Percentiles rank a stretch among this genome's conserved stretches.
Conservation (phyloP, 2,113 vertebrate genomes). For the Anthoscopus minutus region DNA sequence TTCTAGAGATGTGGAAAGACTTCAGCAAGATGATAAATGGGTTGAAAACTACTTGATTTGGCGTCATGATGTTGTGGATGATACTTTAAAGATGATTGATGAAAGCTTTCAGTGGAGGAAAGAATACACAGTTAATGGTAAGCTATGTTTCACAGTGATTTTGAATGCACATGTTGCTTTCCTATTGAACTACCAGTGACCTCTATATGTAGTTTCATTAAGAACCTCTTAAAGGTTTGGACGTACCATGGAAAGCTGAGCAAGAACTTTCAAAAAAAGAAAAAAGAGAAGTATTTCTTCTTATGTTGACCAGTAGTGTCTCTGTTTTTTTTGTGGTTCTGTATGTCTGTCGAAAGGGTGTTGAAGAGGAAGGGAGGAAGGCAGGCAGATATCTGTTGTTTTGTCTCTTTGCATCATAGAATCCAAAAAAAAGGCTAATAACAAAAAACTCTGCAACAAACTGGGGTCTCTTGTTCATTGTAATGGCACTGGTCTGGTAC, state of each 20-base stretch:
- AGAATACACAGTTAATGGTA: constrained; percentile 88
- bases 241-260: background rate
- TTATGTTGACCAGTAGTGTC: background rate
- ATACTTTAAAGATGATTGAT: constrained; percentile 94
- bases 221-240: background rate
- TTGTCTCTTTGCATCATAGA: background rate
- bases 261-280: background rate
- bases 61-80: constrained; percentile 81
- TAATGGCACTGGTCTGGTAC: background rate
- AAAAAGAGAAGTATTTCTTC: background rate
- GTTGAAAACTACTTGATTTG: constrained; percentile 84
- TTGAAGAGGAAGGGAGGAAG: background rate
- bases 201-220: background rate
- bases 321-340: background rate
- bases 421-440: background rate
- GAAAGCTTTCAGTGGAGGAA: constrained; percentile 95
- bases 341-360: background rate
- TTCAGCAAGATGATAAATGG: constrained; percentile 82
- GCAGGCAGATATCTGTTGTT: background rate
- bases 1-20: constrained; percentile 86
- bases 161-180: background rate
- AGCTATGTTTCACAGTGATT: background rate
- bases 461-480: background rate
- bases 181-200: background rate
- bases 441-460: rapidly evolving